phyloP scores from a whole-genome alignment of 2,113 vertebrate genomes.

The Malurus cyaneus region DNA sequence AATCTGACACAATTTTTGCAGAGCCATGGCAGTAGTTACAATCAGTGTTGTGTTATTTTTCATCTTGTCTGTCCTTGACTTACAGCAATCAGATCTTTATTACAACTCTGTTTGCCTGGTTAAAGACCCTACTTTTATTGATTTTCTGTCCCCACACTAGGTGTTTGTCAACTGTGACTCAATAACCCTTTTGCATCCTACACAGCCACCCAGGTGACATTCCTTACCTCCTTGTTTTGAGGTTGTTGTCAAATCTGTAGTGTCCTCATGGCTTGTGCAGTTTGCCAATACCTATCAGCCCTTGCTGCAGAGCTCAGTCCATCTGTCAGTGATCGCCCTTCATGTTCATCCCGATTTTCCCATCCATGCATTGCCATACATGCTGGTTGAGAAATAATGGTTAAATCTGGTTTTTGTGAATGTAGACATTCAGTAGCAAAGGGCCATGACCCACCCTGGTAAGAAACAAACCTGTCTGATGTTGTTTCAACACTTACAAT shows the following conservation, averaged over 20 bases:
- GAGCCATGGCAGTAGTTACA: fast-evolving
- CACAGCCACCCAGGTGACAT: background rate
- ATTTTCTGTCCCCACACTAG: background rate
- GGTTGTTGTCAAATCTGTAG: background rate
- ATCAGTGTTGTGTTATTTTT: background rate
- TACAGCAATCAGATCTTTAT: background rate
- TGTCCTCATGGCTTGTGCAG: background rate
- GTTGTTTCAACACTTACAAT: background rate
- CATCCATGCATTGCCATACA: background rate
- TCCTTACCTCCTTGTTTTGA: background rate
- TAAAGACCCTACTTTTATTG: background rate
- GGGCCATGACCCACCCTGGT: fast-evolving
- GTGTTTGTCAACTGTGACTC: background rate
- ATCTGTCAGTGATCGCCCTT: background rate
- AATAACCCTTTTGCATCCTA: background rate
- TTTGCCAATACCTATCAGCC: background rate
- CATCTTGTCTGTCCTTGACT: background rate
- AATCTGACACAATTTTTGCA: background rate
- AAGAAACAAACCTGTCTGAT: background rate
- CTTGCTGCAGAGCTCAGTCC: background rate
- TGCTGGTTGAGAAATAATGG: background rate
- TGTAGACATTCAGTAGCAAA: background rate
- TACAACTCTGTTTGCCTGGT: background rate
- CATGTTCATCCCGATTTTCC: background rate
- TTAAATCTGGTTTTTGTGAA: background rate